Base-by-base conservation (phyloP, 2,888 invertebrate species). In the Sycophila texana region DNA sequence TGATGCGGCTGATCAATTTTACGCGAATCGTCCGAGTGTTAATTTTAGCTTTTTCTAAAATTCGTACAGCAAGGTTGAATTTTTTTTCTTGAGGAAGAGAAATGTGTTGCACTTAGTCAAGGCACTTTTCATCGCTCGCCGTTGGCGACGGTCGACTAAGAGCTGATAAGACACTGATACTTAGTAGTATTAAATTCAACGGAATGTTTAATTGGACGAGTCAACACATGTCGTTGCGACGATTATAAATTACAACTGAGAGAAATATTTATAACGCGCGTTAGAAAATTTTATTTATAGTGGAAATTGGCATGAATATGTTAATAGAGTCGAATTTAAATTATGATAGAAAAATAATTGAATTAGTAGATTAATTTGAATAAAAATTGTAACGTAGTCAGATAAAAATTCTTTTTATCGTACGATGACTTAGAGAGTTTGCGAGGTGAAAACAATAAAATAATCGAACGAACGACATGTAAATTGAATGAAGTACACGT, bases 41-140 rank as follows among this genome's bases (percentile, higher is more conserved):
- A 60, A 4, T 63, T 66, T 51, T 77, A 39, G 18, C 57, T 66
- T 51, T 58, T 58, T 10, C 30, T 53, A 22, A 65, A 77, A 71
- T 57, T 70, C 18, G 5, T 53, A 2, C 3, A 26, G 26, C 26
- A 30, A 39, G 68, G 53, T 68, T 67, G 39, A 39, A 18, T 67
- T 26, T 72, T 71, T 26, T 30, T 13, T 53, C 4, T n/a, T 18
- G 16, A 22, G 16, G 13, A 49, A 55, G 26, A 30, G 26, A 70
- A 55, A 63, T 14, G 30, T 47, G 55, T 66, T 47, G 65, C 53
- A 20, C 20, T 4, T 61, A 49, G n/a, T 66, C 12, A 30, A 4
- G 49, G 20, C 20, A 13, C 20, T 26, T 22, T 60, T 26, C 26
- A 14, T 22, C 22, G 16, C 5, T 60, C 20, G 16, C 14, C 5